Evolutionary conservation across 2,113 vertebrate species (phyloP).

Genomic region (Takifugu flavidus): DNA sequence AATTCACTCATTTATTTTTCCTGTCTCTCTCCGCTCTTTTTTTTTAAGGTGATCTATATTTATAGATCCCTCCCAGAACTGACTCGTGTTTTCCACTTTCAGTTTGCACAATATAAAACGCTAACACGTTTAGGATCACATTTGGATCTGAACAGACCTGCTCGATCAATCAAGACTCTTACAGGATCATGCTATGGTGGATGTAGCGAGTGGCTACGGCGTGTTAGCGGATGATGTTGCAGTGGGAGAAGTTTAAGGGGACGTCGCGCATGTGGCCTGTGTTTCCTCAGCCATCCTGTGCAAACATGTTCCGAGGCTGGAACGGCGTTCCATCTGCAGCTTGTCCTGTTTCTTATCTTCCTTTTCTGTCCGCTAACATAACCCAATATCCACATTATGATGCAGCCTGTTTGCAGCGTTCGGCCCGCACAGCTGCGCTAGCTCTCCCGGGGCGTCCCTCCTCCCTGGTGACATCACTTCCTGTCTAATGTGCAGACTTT

Average conservation of each 20-base stretch:
- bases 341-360: constrained; percentile 10
- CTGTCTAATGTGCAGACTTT: not conserved
- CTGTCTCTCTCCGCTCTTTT: not conserved
- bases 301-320: too few species aligned
- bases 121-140: constrained; percentile 16
- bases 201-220: too few species aligned
- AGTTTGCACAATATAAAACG: constrained; percentile 8
- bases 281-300: not conserved
- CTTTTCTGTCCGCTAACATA: not conserved
- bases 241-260: constrained; percentile 40
- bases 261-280: not conserved
- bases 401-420: not conserved
- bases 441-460: not conserved
- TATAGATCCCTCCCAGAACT: constrained; percentile 54
- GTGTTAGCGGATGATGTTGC: constrained; percentile 4
- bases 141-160: not conserved
- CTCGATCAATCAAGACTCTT: not conserved
- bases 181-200: too few species aligned
- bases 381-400: not conserved
- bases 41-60: constrained; percentile 57
- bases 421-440: not conserved
- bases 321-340: not conserved
- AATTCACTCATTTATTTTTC: constrained; percentile 55
- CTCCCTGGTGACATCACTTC: not conserved
- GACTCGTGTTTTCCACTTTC: constrained; percentile 24